phyloP scores from a whole-genome alignment of 2,797 vertebrate species.

The Rhinatrema bivittatum region DNA sequence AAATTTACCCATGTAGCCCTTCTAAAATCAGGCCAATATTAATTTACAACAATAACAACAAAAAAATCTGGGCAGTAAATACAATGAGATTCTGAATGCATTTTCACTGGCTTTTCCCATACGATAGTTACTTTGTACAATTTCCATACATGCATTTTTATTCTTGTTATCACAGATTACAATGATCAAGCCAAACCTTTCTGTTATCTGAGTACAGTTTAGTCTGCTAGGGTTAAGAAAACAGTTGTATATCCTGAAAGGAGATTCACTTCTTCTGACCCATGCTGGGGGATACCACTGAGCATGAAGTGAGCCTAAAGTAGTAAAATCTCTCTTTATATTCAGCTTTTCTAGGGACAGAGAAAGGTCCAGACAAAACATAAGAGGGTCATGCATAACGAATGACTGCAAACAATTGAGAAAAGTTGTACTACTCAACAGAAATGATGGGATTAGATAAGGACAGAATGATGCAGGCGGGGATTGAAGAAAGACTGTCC shows the following conservation, averaged over 20 bases:
- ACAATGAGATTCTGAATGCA: not conserved
- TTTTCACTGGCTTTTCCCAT: not conserved
- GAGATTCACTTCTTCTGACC: slow-evolving; percentile 13
- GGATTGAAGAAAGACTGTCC: not conserved
- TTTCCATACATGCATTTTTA: not conserved
- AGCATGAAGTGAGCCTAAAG: slow-evolving; percentile 20
- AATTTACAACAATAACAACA: no score
- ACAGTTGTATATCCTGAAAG: not conserved
- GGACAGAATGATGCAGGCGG: slow-evolving; percentile 50
- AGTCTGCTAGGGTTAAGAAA: not conserved
- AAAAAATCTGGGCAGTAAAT: no score
- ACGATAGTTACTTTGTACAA: not conserved
- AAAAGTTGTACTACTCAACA: slow-evolving; percentile 46
- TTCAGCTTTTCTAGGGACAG: slow-evolving; percentile 21
- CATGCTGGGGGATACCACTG: not conserved
- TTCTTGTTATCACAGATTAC: no score
- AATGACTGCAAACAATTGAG: slow-evolving; percentile 45
- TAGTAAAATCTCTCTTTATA: slow-evolving; percentile 14
- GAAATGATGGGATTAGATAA: slow-evolving; percentile 55
- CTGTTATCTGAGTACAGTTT: not conserved
- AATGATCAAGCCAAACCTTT: not conserved
- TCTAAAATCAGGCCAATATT: no score
- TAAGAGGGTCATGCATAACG: slow-evolving; percentile 50
- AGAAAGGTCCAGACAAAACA: slow-evolving; percentile 46
- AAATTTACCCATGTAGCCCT: no score